phyloP scores from a whole-genome alignment of 1,140 invertebrate species.

The Neodiprion pinetum region DNA sequence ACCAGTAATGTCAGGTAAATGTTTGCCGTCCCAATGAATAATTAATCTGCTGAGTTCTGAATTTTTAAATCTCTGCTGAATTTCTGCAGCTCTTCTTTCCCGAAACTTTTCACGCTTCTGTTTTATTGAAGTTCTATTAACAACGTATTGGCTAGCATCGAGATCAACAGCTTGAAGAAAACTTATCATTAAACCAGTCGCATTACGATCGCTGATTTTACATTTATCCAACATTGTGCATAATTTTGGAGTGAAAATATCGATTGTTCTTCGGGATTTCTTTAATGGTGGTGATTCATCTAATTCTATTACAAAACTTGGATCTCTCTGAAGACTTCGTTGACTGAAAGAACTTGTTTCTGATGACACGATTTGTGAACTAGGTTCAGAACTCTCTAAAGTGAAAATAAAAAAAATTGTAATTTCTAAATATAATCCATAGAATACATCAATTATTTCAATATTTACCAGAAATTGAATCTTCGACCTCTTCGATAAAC shows the following conservation, averaged over 20 bases:
- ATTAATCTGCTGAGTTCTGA: slow-evolving; percentile 22
- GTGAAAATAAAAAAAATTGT: not conserved
- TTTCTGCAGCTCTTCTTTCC: slow-evolving; percentile 15
- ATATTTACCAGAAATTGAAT: slow-evolving; percentile 3
- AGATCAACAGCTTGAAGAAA: slow-evolving; percentile 24
- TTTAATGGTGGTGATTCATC: slow-evolving; percentile 17
- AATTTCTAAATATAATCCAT: slow-evolving; percentile 12
- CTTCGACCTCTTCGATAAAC: slow-evolving; percentile 17
- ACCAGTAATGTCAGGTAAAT: too few relatives aligned
- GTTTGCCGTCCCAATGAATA: not conserved
- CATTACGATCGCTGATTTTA: not conserved
- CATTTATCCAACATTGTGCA: too few relatives aligned
- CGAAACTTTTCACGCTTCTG: slow-evolving; percentile 15
- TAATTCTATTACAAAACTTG: not conserved
- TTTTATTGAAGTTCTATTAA: slow-evolving; percentile 21
- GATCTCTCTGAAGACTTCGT: slow-evolving; percentile 3
- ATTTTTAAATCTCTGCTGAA: slow-evolving; percentile 11
- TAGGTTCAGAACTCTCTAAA: slow-evolving; percentile 18
- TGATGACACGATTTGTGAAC: slow-evolving; percentile 17
- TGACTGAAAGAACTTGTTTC: slow-evolving; percentile 19
- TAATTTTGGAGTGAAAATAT: too few relatives aligned
- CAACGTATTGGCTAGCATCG: slow-evolving; percentile 22
- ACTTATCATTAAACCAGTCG: slow-evolving; percentile 18
- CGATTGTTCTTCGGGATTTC: not conserved
- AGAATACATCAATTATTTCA: slow-evolving; percentile 8